phyloP scores from a whole-genome alignment of 2,797 vertebrate species.

The Protosalanx chinensis region DNA sequence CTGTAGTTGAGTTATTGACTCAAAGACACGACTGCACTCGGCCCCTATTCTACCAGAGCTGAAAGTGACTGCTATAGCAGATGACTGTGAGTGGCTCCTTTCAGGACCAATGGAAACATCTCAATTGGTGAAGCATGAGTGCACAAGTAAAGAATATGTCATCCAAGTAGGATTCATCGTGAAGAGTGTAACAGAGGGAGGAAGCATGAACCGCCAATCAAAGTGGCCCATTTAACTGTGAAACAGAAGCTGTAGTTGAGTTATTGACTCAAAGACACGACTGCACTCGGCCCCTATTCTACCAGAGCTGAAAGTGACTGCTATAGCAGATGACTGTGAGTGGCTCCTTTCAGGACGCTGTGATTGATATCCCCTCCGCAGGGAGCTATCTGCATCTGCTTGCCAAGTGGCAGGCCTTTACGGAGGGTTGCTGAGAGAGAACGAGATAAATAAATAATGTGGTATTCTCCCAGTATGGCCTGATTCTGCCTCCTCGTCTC shows the following conservation, averaged over 20 bases:
- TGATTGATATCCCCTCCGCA: constrained; percentile 57
- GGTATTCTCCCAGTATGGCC: constrained; percentile 53
- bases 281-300: constrained; percentile 29
- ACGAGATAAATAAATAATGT: constrained; percentile 44
- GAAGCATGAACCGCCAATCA: constrained; percentile 37
- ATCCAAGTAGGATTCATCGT: constrained; percentile 16
- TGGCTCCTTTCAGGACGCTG: constrained; percentile 46
- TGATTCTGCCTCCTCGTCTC: constrained; percentile 45
- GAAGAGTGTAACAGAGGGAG: not conserved
- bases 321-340: constrained; percentile 49
- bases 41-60: constrained; percentile 32
- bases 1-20: constrained; percentile 39
- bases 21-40: constrained; percentile 39
- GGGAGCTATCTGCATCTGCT: constrained; percentile 48
- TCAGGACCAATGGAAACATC: constrained; percentile 36
- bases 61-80: constrained; percentile 47
- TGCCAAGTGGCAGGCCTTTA: constrained; percentile 47
- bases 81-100: constrained; percentile 47
- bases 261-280: constrained; percentile 51
- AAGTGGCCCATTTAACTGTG: constrained; percentile 32
- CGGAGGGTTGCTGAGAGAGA: constrained; percentile 22
- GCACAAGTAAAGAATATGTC: not conserved
- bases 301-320: constrained; percentile 35
- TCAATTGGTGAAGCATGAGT: too few species aligned
- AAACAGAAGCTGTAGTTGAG: constrained; percentile 17